Evolutionary conservation across 2,113 vertebrate genomes (phyloP).

Genomic region (Gallinago paraguaiae): DNA sequence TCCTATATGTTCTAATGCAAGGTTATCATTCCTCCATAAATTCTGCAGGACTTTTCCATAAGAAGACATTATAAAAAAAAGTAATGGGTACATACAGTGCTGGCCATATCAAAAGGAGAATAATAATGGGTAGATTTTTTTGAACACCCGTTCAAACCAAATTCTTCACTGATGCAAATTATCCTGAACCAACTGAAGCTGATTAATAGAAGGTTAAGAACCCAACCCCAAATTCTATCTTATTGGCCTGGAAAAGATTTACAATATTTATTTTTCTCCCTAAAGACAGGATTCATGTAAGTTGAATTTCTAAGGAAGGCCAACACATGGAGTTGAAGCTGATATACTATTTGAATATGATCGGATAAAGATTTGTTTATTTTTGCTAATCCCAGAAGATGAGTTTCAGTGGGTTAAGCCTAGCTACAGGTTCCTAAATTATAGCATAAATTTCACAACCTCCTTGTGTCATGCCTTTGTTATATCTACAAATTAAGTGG

Average conservation of each 20-base stretch:
- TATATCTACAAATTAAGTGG: not conserved
- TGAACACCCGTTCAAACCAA: not conserved
- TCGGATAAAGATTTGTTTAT: not conserved
- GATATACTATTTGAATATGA: not conserved
- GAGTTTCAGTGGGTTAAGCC: not conserved
- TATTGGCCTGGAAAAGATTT: not conserved
- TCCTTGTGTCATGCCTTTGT: not conserved
- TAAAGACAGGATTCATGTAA: not conserved
- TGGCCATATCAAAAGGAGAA: not conserved
- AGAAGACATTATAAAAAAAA: not conserved
- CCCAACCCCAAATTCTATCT: not conserved
- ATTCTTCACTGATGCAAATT: not conserved
- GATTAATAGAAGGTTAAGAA: not conserved
- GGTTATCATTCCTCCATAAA: not conserved
- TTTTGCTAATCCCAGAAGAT: not conserved
- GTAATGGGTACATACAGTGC: not conserved
- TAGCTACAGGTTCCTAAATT: not conserved
- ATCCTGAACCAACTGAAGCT: not conserved
- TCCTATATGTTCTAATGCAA: not conserved
- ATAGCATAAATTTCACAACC: not conserved
- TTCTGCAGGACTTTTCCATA: not conserved
- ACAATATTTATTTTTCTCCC: not conserved
- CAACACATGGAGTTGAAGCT: not conserved
- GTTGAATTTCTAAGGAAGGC: not conserved
- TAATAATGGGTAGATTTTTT: not conserved